Percentiles rank a stretch among this genome's conserved stretches.
Conservation (phyloP, 2,797 vertebrate species). For the Corythornis leucogaster region DNA sequence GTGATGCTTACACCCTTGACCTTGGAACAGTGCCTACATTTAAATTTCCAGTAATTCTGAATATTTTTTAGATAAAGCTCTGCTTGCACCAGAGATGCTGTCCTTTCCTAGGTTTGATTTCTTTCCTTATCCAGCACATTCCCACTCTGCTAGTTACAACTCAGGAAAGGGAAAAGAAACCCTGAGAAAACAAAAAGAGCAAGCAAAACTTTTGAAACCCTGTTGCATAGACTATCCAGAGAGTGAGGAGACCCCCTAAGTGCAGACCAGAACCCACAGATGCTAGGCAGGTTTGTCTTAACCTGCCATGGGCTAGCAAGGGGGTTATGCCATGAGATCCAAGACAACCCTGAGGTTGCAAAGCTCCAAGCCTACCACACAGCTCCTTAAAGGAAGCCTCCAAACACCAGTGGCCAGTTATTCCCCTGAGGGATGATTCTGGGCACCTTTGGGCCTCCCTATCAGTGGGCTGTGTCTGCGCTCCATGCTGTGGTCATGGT, state of each 20-base stretch:
- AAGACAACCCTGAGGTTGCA: background rate
- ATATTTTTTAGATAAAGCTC: background rate
- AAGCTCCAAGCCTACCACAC: background rate
- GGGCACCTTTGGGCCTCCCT: background rate
- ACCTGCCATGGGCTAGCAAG: accelerated
- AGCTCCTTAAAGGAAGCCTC: background rate
- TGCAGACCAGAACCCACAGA: background rate
- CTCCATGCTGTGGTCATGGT: accelerated
- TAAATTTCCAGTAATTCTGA: slow-evolving; percentile 30
- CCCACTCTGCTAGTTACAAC: background rate
- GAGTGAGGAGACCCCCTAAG: background rate
- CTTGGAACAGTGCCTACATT: background rate
- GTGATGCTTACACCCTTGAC: background rate
- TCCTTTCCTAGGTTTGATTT: background rate
- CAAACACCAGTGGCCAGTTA: background rate
- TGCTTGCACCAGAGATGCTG: background rate
- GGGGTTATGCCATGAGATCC: accelerated
- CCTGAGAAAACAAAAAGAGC: background rate
- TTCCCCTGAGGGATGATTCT: background rate
- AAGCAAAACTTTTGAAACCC: background rate
- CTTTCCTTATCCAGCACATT: background rate
- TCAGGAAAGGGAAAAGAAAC: background rate
- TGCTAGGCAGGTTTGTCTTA: background rate
- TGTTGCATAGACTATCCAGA: background rate
- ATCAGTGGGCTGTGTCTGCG: accelerated